phyloP scores from a whole-genome alignment of 1,140 invertebrate genomes.

The Stenopsyche tienmushanensis region DNA sequence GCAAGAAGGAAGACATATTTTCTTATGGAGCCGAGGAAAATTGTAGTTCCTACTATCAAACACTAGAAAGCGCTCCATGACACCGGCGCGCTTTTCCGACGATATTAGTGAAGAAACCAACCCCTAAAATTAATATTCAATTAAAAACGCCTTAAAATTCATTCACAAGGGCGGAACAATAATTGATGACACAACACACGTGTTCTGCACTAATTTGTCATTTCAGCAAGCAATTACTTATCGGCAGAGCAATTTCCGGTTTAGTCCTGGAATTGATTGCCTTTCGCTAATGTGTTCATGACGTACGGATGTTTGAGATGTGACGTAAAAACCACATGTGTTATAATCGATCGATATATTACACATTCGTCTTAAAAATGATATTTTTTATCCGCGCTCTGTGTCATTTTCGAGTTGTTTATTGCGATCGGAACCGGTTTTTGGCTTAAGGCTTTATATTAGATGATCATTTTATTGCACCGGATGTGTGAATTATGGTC shows the following conservation, averaged over 20 bases:
- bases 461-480: too few species aligned
- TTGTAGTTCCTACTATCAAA: background rate
- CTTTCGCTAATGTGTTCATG: background rate
- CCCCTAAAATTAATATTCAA: background rate
- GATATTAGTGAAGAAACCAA: background rate
- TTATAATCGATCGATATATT: background rate
- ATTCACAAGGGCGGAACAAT: too few species aligned
- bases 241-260: conserved; percentile 6
- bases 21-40: too few species aligned
- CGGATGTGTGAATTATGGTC: too few species aligned
- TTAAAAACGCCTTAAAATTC: background rate
- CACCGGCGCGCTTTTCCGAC: too few species aligned
- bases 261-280: background rate
- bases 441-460: too few species aligned
- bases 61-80: background rate
- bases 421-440: too few species aligned
- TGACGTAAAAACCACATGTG: background rate
- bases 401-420: too few species aligned
- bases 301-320: background rate
- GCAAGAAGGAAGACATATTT: background rate
- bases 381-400: too few species aligned
- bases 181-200: too few species aligned
- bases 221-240: conserved; percentile 8
- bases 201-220: conserved; percentile 3
- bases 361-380: background rate